Evolutionary conservation across 2,888 invertebrate genomes (phyloP), one percentile per base, ranked within the genome.

Genomic region (Blastobasis lacticolella): DNA sequence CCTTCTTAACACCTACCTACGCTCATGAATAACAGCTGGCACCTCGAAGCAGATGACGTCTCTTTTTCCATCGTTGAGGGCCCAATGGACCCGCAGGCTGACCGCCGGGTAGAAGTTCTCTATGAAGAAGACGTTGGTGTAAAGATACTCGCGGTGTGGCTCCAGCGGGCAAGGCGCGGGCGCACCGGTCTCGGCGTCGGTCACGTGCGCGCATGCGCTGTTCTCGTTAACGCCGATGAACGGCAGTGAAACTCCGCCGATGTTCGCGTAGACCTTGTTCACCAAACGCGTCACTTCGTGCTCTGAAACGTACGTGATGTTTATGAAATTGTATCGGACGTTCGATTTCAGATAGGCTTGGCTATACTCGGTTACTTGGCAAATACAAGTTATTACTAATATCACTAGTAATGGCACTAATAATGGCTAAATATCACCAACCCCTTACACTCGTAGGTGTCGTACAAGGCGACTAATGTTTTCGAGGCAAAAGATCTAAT

Each of bases 151-250:
- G 54, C 82, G 73, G 42, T 90, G 91, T 9, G 90, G 87, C 59
- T 90, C 88, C 45, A 95, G 76, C 0, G 94, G 92, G 59, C 94
- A 95, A 0, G 88, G 79, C 3, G 89, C 90, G 54, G 90, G 82
- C 0, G 89, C 87, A 47, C 75, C 84, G 54, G 90, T 90, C 4
- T 71, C 73, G 4, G 72, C 75, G 10, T 58, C 60, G 10, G 54
- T 57, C 52, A 89, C 80, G 51, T 90, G 80, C 4, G 81, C 72
- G 62, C 94, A 94, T 6, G 93, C 94, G 57, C 88, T 86, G 41
- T 88, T 89, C 7, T 91, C 91, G 61, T 93, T 91, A 46, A 94
- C 92, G 6, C 94, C 94, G 36, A 93, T 71, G 69, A 94, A 94
- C 0, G 94, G 94, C 49, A 95, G 73, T 0, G 90, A 89, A 0